Percentiles rank a stretch among this genome's conserved stretches.
phyloP scores from a whole-genome alignment of 2,888 invertebrate species.

The Empis livida region DNA sequence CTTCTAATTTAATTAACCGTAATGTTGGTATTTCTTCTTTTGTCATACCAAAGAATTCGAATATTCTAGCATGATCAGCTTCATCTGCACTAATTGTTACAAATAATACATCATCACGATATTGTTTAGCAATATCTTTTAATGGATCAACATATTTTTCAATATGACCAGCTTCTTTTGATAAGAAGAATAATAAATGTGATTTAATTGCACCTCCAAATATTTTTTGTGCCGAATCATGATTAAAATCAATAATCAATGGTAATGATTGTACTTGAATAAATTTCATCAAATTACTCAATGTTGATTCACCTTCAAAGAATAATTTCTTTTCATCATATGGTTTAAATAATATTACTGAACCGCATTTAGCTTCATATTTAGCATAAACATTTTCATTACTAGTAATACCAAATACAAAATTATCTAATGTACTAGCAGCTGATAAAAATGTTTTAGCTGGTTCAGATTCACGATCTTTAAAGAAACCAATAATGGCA shows the following conservation, averaged over 20 bases:
- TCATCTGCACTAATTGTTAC: conserved; percentile 92
- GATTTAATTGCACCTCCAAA: conserved; percentile 97
- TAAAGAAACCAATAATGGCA: conserved; percentile 82
- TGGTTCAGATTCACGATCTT: conserved; percentile 59
- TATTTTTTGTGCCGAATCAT: conserved; percentile 95
- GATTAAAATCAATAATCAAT: conserved; percentile 88
- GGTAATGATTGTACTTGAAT: conserved; percentile 75
- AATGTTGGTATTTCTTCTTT: conserved; percentile 84
- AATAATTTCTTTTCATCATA: conserved; percentile 75
- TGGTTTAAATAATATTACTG: conserved; percentile 84
- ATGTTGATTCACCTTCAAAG: conserved; percentile 54
- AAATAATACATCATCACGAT: conserved; percentile 84
- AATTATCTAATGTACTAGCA: conserved; percentile 72
- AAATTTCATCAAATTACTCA: conserved; percentile 66
- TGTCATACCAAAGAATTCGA: conserved; percentile 99
- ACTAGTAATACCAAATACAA: conserved; percentile 75
- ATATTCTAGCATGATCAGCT: conserved; percentile 89
- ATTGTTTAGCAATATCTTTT: conserved; percentile 73
- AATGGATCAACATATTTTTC: conserved; percentile 66
- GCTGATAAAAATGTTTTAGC: conserved; percentile 76
- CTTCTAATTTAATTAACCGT: conserved; percentile 86
- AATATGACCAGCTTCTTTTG: conserved; percentile 76
- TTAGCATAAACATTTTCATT: conserved; percentile 67
- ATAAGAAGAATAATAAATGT: conserved; percentile 90
- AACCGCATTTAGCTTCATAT: conserved; percentile 64